phyloP scores from a whole-genome alignment of 2,888 invertebrate species.

The Neoscelio sp. region DNA sequence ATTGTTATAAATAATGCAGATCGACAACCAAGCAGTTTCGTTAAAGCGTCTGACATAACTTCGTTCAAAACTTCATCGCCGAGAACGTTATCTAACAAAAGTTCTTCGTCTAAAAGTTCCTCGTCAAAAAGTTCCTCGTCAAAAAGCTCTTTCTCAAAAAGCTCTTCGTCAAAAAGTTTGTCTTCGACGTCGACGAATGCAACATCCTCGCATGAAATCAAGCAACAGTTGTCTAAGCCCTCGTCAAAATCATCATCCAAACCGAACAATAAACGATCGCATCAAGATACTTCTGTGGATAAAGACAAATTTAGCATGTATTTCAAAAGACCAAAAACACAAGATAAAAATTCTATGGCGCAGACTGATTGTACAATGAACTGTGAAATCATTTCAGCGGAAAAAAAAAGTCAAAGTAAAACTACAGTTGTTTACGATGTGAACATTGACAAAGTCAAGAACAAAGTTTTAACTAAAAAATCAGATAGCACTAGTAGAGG shows the following conservation, averaged over 20 bases:
- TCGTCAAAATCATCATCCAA: constrained; percentile 26
- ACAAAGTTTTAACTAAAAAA: constrained; percentile 1
- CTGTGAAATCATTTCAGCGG: no score
- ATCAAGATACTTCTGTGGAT: constrained; percentile 34
- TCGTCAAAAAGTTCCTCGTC: constrained; percentile 2
- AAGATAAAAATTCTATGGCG: not conserved
- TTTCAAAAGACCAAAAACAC: constrained; percentile 46
- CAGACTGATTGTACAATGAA: no score
- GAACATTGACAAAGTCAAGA: not conserved
- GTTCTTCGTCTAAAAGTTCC: constrained; percentile 11
- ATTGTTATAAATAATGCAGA: not conserved
- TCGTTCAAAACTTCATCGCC: not conserved
- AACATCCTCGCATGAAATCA: not conserved
- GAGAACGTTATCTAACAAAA: not conserved
- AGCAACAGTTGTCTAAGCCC: constrained; percentile 1
- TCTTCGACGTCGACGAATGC: not conserved
- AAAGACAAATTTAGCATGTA: constrained; percentile 41
- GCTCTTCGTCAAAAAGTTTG: constrained; percentile 22
- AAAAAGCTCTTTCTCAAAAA: constrained; percentile 10
- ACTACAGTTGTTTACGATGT: not conserved
- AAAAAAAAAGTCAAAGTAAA: no score
- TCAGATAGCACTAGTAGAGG: not conserved
- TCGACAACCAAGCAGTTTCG: constrained; percentile 24
- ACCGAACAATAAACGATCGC: constrained; percentile 28
- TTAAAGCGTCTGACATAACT: constrained; percentile 48